Evolutionary conservation across 2,113 vertebrate species (phyloP).

Genomic region (Misgurnus mizolepis): DNA sequence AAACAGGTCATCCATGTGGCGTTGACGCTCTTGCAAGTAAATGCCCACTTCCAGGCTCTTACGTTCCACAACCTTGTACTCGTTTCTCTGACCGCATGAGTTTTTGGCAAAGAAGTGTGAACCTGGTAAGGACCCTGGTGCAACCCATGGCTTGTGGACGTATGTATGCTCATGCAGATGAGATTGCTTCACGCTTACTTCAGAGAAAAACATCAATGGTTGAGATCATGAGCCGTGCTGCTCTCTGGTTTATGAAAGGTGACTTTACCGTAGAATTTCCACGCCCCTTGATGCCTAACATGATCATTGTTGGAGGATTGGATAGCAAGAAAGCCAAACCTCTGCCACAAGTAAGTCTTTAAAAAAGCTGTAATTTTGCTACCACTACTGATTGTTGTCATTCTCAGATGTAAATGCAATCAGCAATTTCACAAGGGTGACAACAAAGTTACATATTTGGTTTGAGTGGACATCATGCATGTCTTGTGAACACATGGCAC

Average conservation of each 20-base stretch:
- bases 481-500: no score
- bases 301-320: constrained; percentile 66
- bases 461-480: not conserved
- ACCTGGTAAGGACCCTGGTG: constrained; percentile 56
- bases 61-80: constrained; percentile 57
- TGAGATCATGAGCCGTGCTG: constrained; percentile 66
- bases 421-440: not conserved
- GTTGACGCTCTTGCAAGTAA: constrained; percentile 59
- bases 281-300: constrained; percentile 75
- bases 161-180: constrained; percentile 28
- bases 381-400: no score
- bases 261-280: constrained; percentile 77
- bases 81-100: constrained; percentile 65
- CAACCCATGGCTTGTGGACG: constrained; percentile 43
- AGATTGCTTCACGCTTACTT: constrained; percentile 66
- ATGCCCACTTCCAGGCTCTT: constrained; percentile 69
- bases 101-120: constrained; percentile 66
- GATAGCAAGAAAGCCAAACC: constrained; percentile 53
- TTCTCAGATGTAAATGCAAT: not conserved
- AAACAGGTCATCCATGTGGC: constrained; percentile 59
- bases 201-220: constrained; percentile 57
- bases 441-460: not conserved
- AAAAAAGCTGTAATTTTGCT: not conserved
- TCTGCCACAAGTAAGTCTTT: constrained; percentile 59
- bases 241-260: constrained; percentile 69